Base-by-base conservation (phyloP, 1,140 invertebrate species). In the Musca vetustissima region DNA sequence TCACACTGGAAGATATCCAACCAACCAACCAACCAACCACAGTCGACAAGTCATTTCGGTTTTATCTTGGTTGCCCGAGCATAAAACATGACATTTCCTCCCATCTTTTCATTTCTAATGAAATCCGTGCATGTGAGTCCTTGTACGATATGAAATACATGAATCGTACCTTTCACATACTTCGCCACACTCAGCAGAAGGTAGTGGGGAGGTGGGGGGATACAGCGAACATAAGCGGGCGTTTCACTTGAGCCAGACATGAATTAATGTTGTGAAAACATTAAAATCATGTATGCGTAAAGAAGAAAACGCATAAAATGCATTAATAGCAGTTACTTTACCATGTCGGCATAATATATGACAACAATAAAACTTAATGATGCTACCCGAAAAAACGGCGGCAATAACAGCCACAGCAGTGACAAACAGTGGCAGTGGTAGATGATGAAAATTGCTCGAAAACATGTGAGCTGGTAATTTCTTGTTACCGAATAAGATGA, bases 201-300 rank as follows among this genome's bases (percentile, higher is more conserved):
- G n/a, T n/a, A n/a, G n/a, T n/a, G n/a, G n/a, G n/a, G n/a, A n/a
- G 28, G 28, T 32, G 28, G 28, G 28, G 28, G 28, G 28, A 6
- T 43, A 9, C 36, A 7, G 13, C 6, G 36, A 43, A 43, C 36
- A 43, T 43, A 43, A 43, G 36, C 36, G 36, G 36, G 36, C 36
- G 36, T 43, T 43, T 43, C 36, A 43, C 36, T 43, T 43, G 49
- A 21, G 57, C 28, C 57, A 28, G 57, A 61, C 57, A 61, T 61
- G 57, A 61, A 36, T 61, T 61, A 61, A 61, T 61, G 57, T 61
- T 61, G 57, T 61, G 57, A 61, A 61, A 61, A 61, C 57, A 61
- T 61, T 61, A 61, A 61, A 61, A 61, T 61, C 57, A 61, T 61
- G 57, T 61, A 61, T 61, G 57, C 57, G 57, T 61, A 61, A 61